phyloP scores from a whole-genome alignment of 92 coral and sea anemone genomes.

The Porites evermanni region DNA sequence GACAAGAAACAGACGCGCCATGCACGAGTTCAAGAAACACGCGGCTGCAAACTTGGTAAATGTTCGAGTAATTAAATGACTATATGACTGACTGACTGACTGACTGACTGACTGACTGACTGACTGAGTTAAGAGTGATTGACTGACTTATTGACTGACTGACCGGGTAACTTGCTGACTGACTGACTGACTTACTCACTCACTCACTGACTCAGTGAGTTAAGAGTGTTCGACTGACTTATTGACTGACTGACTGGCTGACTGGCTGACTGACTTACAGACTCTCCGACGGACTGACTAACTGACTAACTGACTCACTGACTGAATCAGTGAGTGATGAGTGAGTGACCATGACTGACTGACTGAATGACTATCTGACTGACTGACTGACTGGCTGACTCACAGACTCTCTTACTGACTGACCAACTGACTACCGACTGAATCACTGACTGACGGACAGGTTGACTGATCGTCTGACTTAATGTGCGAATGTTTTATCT shows the following conservation, averaged over 20 bases:
- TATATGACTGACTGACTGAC: not conserved
- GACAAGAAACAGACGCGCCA: slow-evolving; percentile 60
- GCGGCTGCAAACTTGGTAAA: slow-evolving; percentile 74
- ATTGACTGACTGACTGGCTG: not conserved
- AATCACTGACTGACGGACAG: not conserved
- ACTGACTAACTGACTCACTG: not conserved
- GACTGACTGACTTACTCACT: not conserved
- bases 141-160: not conserved
- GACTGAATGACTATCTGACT: not conserved
- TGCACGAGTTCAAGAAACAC: slow-evolving; percentile 64
- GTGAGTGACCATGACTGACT: not conserved
- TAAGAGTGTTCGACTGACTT: not conserved
- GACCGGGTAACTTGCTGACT: not conserved
- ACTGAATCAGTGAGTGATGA: not conserved
- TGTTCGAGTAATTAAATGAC: too few relatives aligned
- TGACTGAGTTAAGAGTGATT: not conserved
- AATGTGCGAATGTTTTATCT: not conserved
- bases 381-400: not conserved
- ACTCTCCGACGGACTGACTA: not conserved
- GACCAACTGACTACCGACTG: not conserved
- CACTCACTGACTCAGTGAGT: not conserved
- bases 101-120: not conserved
- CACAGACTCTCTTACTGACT: not conserved
- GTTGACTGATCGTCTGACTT: not conserved
- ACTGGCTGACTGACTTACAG: not conserved